Conservation (phyloP, 2,113 vertebrate species). For the Pyrgilauda ruficollis region DNA sequence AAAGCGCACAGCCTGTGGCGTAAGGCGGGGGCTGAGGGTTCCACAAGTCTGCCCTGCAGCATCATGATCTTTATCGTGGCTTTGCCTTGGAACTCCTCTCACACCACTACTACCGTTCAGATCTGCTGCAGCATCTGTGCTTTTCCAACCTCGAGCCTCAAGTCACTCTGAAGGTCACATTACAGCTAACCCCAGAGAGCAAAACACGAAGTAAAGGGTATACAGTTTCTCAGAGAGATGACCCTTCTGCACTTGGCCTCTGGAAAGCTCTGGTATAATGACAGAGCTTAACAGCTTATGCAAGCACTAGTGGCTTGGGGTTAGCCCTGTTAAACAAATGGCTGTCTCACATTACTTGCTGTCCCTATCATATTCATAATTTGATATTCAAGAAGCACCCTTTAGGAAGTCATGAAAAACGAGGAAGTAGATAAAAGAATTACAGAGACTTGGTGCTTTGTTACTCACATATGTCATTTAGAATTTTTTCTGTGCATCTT, state of each 20-base stretch:
- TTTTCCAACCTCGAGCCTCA: conserved; percentile 44
- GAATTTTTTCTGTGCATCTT: neutral
- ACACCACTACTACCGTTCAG: conserved; percentile 64
- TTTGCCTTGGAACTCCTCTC: conserved; percentile 68
- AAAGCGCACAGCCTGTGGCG: conserved; percentile 62
- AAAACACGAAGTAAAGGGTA: neutral
- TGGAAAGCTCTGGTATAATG: conserved; percentile 64
- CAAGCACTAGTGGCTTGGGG: conserved; percentile 50
- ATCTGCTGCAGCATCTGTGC: conserved; percentile 60
- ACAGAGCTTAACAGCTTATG: conserved; percentile 70
- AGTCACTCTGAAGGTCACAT: conserved; percentile 54
- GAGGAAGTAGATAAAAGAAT: neutral
- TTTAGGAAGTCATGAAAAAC: neutral
- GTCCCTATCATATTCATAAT: conserved; percentile 59
- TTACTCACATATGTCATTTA: neutral
- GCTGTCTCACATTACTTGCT: conserved; percentile 66
- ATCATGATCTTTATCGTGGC: conserved; percentile 53
- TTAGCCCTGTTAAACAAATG: conserved; percentile 76
- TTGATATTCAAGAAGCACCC: conserved; percentile 27
- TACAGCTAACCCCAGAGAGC: conserved; percentile 39
- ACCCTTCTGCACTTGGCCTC: conserved; percentile 34
- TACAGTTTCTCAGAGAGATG: conserved; percentile 57
- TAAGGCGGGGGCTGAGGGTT: neutral
- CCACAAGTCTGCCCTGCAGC: conserved; percentile 60
- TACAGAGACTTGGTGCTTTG: neutral